These are phyloP conservation scores for Amblyraja radiata DNA, from an alignment of 2,797 vertebrate genomes.

Conservation along the genomic window DNA sequence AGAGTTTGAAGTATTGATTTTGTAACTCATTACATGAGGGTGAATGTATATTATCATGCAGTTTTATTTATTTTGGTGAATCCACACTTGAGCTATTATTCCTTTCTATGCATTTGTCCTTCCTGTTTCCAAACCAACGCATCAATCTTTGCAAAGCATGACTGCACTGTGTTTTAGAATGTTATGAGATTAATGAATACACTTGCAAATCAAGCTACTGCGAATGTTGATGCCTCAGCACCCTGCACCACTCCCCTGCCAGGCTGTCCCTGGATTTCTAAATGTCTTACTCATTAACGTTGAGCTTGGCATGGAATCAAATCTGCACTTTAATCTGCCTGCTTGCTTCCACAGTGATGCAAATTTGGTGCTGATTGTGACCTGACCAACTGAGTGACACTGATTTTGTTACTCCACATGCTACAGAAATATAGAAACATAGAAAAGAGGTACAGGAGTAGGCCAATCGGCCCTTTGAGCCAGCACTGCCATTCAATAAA, in stretches of 20 bases:
- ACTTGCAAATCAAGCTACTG: not conserved
- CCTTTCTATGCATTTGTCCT: too few species aligned
- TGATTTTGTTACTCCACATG: conserved; percentile 10
- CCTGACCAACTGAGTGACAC: conserved; percentile 19
- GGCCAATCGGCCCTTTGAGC: too few species aligned
- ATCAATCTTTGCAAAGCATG: not conserved
- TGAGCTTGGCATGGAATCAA: conserved; percentile 26
- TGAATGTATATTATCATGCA: too few species aligned
- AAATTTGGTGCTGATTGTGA: conserved; percentile 9
- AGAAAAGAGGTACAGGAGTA: too few species aligned
- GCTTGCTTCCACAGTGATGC: not conserved
- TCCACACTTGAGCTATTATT: not conserved
- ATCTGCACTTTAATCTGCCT: conserved; percentile 1
- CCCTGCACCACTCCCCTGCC: too few species aligned
- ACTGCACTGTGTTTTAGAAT: not conserved
- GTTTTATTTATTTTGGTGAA: not conserved
- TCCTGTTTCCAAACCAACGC: not conserved
- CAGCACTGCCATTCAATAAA: too few species aligned
- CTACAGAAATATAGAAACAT: not conserved
- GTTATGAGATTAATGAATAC: not conserved
- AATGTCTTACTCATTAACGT: conserved; percentile 7
- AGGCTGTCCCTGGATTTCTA: not conserved
- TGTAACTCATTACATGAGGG: too few species aligned
- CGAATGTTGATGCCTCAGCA: not conserved
- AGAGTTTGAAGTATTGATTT: too few species aligned